phyloP scores from a whole-genome alignment of 2,113 vertebrate genomes.

The Centrocercus urophasianus region DNA sequence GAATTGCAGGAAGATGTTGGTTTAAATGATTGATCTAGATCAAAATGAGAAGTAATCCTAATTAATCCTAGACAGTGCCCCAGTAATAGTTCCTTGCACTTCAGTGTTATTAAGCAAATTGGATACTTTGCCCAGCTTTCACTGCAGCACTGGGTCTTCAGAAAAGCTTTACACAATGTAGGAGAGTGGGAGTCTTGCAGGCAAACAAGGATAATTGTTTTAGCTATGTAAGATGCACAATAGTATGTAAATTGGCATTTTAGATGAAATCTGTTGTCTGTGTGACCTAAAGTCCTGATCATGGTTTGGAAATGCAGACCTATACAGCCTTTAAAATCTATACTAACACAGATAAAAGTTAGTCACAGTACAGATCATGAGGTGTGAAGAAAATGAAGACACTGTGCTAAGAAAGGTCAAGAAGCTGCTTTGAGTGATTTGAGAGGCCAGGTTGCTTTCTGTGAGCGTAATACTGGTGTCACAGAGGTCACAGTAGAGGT shows the following conservation, averaged over 20 bases:
- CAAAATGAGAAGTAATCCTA: background rate
- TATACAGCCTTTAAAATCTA: background rate
- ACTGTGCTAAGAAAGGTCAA: background rate
- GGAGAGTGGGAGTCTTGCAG: background rate
- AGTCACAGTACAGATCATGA: background rate
- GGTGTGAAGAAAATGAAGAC: background rate
- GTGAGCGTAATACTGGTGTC: background rate
- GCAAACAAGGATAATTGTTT: background rate
- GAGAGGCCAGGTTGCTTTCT: background rate
- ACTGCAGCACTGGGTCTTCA: background rate
- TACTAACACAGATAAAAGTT: background rate
- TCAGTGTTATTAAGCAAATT: background rate
- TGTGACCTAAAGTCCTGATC: background rate
- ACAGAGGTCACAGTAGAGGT: background rate
- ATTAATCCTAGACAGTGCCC: background rate
- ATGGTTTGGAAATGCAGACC: background rate
- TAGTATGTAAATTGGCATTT: background rate
- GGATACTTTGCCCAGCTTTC: background rate
- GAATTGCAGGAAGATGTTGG: background rate
- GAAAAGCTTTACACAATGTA: background rate
- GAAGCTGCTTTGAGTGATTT: background rate
- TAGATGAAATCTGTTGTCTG: background rate
- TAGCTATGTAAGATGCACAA: background rate
- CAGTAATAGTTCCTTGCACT: background rate
- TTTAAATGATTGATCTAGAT: background rate